Evolutionary conservation across 2,888 invertebrate species (phyloP).

Genomic region (Agrochola lota): DNA sequence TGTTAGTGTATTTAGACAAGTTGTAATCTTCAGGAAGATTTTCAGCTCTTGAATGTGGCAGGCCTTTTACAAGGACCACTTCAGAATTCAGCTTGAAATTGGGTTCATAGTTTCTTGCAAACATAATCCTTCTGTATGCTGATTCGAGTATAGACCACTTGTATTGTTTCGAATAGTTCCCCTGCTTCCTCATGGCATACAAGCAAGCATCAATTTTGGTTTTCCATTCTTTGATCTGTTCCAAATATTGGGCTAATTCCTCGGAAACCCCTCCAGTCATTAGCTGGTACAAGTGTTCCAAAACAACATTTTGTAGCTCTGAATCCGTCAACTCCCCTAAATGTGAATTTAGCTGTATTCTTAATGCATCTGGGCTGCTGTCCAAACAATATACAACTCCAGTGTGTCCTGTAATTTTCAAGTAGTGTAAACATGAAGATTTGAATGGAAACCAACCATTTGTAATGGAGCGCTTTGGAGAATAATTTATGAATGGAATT

Average conservation of each 20-base stretch:
- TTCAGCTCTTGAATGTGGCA: conserved; percentile 61
- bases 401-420: conserved; percentile 71
- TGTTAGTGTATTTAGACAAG: conserved; percentile 72
- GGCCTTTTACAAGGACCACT: conserved; percentile 75
- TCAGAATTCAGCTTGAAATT: conserved; percentile 73
- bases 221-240: conserved; percentile 63
- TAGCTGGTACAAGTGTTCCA: conserved; percentile 69
- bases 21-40: conserved; percentile 73
- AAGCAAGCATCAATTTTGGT: conserved; percentile 69
- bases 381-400: conserved; percentile 78
- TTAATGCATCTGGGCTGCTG: conserved; percentile 77
- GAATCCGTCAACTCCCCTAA: conserved; percentile 68
- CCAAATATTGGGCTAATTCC: conserved; percentile 61
- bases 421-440: conserved; percentile 54
- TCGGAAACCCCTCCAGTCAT: conserved; percentile 63
- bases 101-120: conserved; percentile 73
- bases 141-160: conserved; percentile 67
- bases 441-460: conserved; percentile 51
- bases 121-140: conserved; percentile 69
- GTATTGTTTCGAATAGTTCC: conserved; percentile 71
- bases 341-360: conserved; percentile 70
- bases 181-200: conserved; percentile 55
- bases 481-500: conserved; percentile 60
- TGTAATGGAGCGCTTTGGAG: conserved; percentile 36
- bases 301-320: conserved; percentile 69